Conservation (phyloP, 2,113 vertebrate species). For the Nycticryphes semicollaris region DNA sequence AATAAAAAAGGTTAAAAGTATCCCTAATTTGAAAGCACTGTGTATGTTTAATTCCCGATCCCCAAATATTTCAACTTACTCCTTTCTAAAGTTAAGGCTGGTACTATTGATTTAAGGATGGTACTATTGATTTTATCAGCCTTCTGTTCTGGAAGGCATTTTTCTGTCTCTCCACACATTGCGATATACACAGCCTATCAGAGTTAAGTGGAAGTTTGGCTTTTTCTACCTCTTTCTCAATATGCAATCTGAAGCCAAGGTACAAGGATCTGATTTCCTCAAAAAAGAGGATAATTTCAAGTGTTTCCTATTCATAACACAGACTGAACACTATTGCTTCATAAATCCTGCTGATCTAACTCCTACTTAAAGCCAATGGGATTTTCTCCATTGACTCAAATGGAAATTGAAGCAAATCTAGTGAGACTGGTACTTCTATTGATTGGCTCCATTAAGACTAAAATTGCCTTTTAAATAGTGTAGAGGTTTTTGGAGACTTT, state of each 20-base stretch:
- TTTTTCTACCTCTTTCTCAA: background rate
- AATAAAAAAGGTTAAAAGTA: background rate
- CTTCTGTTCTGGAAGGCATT: background rate
- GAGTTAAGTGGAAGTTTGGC: background rate
- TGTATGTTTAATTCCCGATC: background rate
- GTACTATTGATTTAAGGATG: background rate
- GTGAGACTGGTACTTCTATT: constrained; percentile 29
- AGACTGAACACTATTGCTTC: background rate
- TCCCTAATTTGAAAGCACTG: background rate
- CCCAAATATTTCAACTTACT: background rate
- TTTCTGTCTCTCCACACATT: background rate
- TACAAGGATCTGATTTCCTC: background rate
- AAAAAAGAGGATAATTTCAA: background rate
- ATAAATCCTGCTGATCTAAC: constrained; percentile 37
- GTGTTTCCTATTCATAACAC: background rate
- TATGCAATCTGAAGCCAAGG: background rate
- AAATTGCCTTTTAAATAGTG: constrained; percentile 21
- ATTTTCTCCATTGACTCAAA: constrained; percentile 30
- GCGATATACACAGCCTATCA: background rate
- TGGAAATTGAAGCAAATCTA: constrained; percentile 33
- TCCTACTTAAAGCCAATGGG: constrained; percentile 11
- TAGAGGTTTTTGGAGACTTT: background rate
- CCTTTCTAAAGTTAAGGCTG: background rate
- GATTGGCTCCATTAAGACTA: background rate
- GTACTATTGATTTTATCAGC: background rate